Evolutionary conservation across 1,140 invertebrate genomes (phyloP).

Genomic region (Eriosoma lanigerum): DNA sequence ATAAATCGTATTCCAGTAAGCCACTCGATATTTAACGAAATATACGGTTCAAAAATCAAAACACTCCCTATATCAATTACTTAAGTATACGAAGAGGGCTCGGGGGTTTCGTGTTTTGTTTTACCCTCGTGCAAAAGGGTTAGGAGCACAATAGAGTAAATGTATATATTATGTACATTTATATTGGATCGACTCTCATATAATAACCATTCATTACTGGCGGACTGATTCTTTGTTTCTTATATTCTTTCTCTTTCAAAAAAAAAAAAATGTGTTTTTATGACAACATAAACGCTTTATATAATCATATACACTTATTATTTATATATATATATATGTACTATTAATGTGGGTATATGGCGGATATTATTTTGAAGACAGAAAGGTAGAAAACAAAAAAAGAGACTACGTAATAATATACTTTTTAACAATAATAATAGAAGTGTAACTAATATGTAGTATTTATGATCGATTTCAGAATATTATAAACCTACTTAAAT

Average conservation of each 20-base stretch:
- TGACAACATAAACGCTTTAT: slow-evolving; percentile 42
- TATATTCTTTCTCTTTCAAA: slow-evolving; percentile 13
- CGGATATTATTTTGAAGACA: slow-evolving; percentile 15
- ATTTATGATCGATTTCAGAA: neutral
- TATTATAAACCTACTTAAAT: no score
- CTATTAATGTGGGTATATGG: slow-evolving; percentile 9
- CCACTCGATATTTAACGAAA: slow-evolving; percentile 11
- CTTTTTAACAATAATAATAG: slow-evolving; percentile 30
- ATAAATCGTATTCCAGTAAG: neutral
- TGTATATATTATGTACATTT: neutral
- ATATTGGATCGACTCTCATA: neutral
- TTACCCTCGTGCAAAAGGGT: slow-evolving; percentile 26
- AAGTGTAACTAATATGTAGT: slow-evolving; percentile 34
- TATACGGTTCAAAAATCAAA: slow-evolving; percentile 35
- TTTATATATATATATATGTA: no score
- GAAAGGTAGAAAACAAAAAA: slow-evolving; percentile 6
- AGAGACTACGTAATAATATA: neutral
- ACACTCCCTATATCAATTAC: slow-evolving; percentile 35
- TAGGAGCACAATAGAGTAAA: neutral
- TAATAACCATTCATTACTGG: slow-evolving; percentile 15
- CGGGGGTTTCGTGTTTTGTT: slow-evolving; percentile 27
- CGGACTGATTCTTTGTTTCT: neutral
- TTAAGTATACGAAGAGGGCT: slow-evolving; percentile 33
- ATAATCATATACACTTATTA: slow-evolving; percentile 1
- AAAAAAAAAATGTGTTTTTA: no score